phyloP scores from a whole-genome alignment of 2,113 vertebrate species.

The Caracal caracal region DNA sequence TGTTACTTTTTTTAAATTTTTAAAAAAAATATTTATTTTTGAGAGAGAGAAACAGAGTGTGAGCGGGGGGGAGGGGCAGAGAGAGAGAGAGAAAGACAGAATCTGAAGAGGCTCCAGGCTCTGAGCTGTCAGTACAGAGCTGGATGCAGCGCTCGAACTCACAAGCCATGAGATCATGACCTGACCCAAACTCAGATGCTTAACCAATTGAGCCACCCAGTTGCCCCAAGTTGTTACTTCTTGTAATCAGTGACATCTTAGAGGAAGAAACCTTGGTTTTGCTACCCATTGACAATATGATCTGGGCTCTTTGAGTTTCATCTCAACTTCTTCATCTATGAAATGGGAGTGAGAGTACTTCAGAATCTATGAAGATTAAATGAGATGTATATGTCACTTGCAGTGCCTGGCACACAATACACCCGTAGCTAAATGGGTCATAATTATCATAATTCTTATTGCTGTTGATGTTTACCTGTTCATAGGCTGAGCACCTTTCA shows the following conservation, averaged over 20 bases:
- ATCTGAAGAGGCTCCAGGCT: too few relatives aligned
- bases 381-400: neutral
- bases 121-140: neutral
- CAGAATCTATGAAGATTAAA: slow-evolving; percentile 1
- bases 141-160: accelerated
- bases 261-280: slow-evolving; percentile 27
- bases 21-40: neutral
- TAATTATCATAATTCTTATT: neutral
- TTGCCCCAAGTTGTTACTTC: neutral
- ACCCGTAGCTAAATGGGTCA: neutral
- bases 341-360: neutral
- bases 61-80: neutral
- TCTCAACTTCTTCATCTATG: neutral
- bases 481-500: neutral
- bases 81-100: neutral
- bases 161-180: neutral
- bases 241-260: neutral
- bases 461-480: neutral
- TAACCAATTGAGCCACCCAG: neutral
- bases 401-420: neutral
- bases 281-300: too few relatives aligned
- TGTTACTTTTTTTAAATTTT: neutral
- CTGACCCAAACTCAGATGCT: neutral
- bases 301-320: neutral
- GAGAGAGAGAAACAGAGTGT: neutral